A percentile compares a stretch with the other conserved stretches of the same genome.
phyloP scores from a whole-genome alignment of 2,113 vertebrate species.

The Cephalopholis sonnerati region DNA sequence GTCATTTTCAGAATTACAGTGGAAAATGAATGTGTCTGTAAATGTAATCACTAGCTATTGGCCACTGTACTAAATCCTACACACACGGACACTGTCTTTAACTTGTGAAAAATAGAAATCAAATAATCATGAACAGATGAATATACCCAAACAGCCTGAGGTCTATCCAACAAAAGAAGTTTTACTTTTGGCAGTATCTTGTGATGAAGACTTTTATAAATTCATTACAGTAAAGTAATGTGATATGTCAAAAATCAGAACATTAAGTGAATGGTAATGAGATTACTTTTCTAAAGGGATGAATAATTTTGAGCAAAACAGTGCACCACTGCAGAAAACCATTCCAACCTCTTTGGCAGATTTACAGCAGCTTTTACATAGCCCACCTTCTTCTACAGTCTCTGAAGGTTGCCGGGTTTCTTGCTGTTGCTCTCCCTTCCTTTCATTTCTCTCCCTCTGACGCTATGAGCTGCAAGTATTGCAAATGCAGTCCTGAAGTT shows the following conservation, averaged over 20 bases:
- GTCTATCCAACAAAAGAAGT: not conserved
- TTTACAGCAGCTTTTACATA: constrained; percentile 23
- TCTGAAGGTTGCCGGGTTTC: constrained; percentile 27
- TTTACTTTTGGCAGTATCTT: constrained; percentile 1
- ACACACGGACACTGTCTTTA: too few relatives aligned
- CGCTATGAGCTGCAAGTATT: constrained; percentile 47
- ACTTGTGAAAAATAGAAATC: not conserved
- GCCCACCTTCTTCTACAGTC: constrained; percentile 19
- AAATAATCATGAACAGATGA: constrained; percentile 25
- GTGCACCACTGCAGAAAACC: not conserved
- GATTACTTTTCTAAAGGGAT: constrained; percentile 17
- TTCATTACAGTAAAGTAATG: not conserved
- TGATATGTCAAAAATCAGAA: constrained; percentile 48
- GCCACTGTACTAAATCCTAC: too few relatives aligned
- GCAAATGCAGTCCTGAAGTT: constrained; percentile 46
- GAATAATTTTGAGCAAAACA: constrained; percentile 27
- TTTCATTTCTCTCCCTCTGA: constrained; percentile 31
- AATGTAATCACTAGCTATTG: too few relatives aligned
- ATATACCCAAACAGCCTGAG: not conserved
- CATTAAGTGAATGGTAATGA: constrained; percentile 11
- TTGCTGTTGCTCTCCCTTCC: not conserved
- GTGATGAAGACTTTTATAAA: constrained; percentile 13
- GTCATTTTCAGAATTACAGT: too few relatives aligned
- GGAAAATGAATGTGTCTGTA: too few relatives aligned
- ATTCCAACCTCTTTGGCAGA: constrained; percentile 33